Evolutionary conservation across 2,113 vertebrate genomes (phyloP).

Genomic region (Melanerpes formicivorus): DNA sequence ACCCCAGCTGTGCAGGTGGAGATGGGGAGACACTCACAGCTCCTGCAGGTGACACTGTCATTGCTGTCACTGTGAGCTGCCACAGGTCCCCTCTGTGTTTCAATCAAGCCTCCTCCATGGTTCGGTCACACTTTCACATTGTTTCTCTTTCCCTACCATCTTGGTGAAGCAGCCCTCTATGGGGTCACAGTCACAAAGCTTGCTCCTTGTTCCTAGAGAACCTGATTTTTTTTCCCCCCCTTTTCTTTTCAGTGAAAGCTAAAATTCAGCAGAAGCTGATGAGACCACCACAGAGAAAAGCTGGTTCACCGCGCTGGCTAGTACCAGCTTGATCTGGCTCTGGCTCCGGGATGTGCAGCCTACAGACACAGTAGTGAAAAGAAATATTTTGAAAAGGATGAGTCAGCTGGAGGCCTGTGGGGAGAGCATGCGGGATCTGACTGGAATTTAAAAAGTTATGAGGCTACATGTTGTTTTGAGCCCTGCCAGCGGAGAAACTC

Average conservation of each 20-base stretch:
- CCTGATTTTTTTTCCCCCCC: neutral
- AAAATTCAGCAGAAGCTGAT: neutral
- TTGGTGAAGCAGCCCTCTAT: neutral
- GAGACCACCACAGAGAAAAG: neutral
- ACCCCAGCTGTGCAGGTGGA: neutral
- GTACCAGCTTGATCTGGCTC: constrained; percentile 29
- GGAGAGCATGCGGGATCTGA: constrained; percentile 18
- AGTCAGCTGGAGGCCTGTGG: constrained; percentile 60
- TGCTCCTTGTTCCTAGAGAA: neutral
- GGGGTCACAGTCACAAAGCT: neutral
- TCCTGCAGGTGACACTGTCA: rapidly evolving
- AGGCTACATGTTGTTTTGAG: constrained; percentile 43
- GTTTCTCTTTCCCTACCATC: neutral
- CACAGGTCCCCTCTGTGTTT: neutral
- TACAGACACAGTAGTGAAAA: constrained; percentile 50
- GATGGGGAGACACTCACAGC: rapidly evolving
- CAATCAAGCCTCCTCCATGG: neutral
- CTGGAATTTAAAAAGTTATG: constrained; percentile 62
- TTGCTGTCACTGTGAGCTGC: rapidly evolving
- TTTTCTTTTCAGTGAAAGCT: neutral
- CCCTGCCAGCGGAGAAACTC: constrained; percentile 24
- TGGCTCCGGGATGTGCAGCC: neutral
- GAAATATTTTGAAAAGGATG: constrained; percentile 68
- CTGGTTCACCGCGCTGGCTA: neutral
- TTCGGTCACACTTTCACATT: neutral